Evolutionary conservation across 2,113 vertebrate species (phyloP).

Genomic region (rat (Rattus norvegicus)): GRCr8 NC_086020.1:84986001-84986500

Average conservation of each 20-base stretch:
- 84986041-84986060: background rate
- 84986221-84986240: background rate
- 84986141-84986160: background rate
- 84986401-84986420: background rate
- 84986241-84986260: background rate
- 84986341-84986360: background rate
- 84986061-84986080: background rate
- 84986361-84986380: background rate
- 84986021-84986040: background rate
- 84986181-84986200: conserved; percentile 27
- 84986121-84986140: background rate
- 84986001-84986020: background rate
- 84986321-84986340: background rate
- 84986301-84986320: background rate
- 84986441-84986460: background rate
- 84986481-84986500: background rate
- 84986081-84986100: background rate
- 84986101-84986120: background rate
- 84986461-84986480: background rate
- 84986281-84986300: background rate
- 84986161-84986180: background rate
- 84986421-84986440: too few relatives aligned
- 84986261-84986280: background rate
- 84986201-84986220: background rate
- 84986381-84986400: background rate